Conservation (phyloP, 2,797 vertebrate species). For the Cossypha dichroa region DNA sequence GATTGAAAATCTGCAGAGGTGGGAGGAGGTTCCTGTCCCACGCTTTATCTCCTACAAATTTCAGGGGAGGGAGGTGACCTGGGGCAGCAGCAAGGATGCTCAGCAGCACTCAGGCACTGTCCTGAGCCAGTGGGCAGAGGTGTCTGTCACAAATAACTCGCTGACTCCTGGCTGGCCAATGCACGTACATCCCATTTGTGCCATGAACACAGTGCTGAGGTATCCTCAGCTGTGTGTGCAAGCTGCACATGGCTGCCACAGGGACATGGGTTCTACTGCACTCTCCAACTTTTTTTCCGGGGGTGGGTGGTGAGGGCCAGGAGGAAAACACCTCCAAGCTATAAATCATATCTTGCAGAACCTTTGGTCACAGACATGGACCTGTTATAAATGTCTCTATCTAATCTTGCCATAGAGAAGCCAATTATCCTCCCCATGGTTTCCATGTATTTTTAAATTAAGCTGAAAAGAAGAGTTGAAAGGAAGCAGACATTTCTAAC, state of each 20-base stretch:
- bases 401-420: constrained; percentile 9
- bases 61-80: not conserved
- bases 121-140: not conserved
- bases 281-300: accelerated
- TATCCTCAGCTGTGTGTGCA: not conserved
- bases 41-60: not conserved
- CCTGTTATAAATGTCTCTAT: not conserved
- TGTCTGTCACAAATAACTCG: constrained; percentile 19
- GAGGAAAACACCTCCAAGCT: not conserved
- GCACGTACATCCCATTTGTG: not conserved
- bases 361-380: not conserved
- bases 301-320: not conserved
- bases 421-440: not conserved
- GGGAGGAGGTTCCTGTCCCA: not conserved
- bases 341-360: not conserved
- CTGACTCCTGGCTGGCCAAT: not conserved
- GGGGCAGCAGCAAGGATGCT: not conserved
- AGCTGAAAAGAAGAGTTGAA: constrained; percentile 44
- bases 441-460: constrained; percentile 38
- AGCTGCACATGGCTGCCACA: not conserved
- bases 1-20: constrained; percentile 10
- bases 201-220: not conserved
- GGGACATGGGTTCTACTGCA: accelerated
- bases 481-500: constrained; percentile 1
- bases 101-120: not conserved